Percentiles rank a stretch among this genome's conserved stretches.
Evolutionary conservation across 2,888 invertebrate species (phyloP).

Genomic region (Aphodius granarius): DNA sequence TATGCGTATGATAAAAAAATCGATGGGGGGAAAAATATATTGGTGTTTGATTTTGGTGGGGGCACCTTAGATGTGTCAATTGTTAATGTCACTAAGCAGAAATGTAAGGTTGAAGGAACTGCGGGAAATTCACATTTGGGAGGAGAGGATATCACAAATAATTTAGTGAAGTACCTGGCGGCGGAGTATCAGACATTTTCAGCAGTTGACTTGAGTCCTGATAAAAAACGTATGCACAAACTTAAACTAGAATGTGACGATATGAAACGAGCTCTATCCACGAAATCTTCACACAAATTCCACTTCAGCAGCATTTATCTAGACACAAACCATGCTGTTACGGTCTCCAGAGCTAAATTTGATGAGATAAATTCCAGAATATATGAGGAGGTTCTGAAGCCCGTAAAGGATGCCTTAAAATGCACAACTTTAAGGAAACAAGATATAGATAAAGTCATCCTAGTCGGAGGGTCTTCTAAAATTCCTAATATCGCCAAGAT

Average conservation of each 20-base stretch:
- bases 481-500: constrained; percentile 39
- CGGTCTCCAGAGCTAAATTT: constrained; percentile 34
- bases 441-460: constrained; percentile 37
- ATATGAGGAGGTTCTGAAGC: constrained; percentile 33
- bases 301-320: constrained; percentile 15
- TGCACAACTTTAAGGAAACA: constrained; percentile 28
- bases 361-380: constrained; percentile 32
- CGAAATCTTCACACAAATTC: constrained; percentile 20
- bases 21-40: constrained; percentile 23
- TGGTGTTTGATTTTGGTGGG: constrained; percentile 40
- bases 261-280: constrained; percentile 31
- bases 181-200: constrained; percentile 28
- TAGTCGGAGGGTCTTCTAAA: constrained; percentile 41
- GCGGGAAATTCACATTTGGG: constrained; percentile 40
- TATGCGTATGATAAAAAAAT: constrained; percentile 30
- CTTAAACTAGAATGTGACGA: constrained; percentile 34
- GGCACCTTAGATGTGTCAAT: constrained; percentile 41
- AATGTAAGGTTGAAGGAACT: constrained; percentile 33
- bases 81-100: constrained; percentile 24
- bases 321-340: neutral
- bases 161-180: constrained; percentile 30
- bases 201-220: constrained; percentile 24
- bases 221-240: constrained; percentile 25
- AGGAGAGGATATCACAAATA: constrained; percentile 39
- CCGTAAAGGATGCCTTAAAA: constrained; percentile 33